phyloP scores from a whole-genome alignment of 2,797 vertebrate species.

The Mormyrops attenuatus region DNA sequence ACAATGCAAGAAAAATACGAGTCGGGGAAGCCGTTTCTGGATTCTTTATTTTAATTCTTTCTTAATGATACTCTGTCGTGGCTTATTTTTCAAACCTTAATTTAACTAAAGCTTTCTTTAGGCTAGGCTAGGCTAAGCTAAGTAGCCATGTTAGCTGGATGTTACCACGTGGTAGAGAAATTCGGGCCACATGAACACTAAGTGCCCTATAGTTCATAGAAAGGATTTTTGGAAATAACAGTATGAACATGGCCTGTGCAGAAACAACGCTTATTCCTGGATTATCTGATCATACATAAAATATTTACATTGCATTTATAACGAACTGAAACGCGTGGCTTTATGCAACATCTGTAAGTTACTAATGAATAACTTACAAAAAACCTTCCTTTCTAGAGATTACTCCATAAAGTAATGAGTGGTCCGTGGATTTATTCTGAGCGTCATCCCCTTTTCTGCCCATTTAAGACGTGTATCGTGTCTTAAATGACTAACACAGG shows the following conservation, averaged over 20 bases:
- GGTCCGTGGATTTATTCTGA: neutral
- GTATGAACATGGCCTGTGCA: neutral
- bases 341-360: neutral
- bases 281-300: neutral
- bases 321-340: neutral
- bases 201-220: neutral
- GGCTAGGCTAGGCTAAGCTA: neutral
- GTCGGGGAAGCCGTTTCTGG: neutral
- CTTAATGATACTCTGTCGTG: neutral
- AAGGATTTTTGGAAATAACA: neutral
- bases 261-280: neutral
- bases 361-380: neutral
- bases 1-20: neutral
- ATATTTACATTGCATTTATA: neutral
- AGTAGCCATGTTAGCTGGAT: neutral
- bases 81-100: neutral
- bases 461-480: conserved; percentile 40
- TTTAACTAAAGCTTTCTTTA: neutral
- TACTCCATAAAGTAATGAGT: neutral
- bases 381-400: neutral
- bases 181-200: neutral
- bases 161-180: neutral
- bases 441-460: conserved; percentile 43
- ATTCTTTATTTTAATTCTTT: neutral
- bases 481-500: conserved; percentile 40